These are phyloP conservation scores for Hyposmocoma kahamanoa DNA, from an alignment of 1,140 invertebrate species.

Conservation along the genomic window DNA sequence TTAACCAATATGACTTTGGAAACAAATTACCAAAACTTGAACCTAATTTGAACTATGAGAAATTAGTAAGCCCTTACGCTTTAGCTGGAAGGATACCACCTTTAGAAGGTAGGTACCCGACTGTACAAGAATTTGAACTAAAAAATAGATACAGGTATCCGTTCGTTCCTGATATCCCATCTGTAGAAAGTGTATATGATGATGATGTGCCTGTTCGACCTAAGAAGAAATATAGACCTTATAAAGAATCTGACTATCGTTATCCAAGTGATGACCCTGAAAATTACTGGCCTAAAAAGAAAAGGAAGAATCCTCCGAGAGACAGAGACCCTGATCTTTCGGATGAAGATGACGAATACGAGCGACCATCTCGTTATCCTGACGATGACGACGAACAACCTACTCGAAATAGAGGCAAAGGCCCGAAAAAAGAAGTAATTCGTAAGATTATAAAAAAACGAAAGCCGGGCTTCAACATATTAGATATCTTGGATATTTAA, in stretches of 20 bases:
- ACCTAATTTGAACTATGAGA: not conserved
- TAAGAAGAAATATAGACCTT: constrained; percentile 51
- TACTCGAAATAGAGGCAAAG: constrained; percentile 30
- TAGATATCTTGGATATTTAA: constrained; percentile 69
- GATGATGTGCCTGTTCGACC: constrained; percentile 42
- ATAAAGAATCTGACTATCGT: constrained; percentile 38
- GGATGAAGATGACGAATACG: constrained; percentile 49
- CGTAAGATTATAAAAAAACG: constrained; percentile 58
- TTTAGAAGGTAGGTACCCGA: too few species aligned
- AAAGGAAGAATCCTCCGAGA: constrained; percentile 45
- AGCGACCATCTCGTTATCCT: constrained; percentile 26
- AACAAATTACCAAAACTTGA: not conserved
- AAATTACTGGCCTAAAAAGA: constrained; percentile 61
- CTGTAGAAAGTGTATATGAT: constrained; percentile 35
- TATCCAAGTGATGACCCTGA: constrained; percentile 39
- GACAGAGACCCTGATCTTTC: constrained; percentile 36
- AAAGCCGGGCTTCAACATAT: constrained; percentile 49
- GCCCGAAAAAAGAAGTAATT: constrained; percentile 50
- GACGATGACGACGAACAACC: constrained; percentile 40
- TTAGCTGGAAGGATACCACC: not conserved
- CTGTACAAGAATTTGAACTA: not conserved
- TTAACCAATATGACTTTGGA: not conserved
- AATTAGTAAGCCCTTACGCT: not conserved
- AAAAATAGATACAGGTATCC: constrained; percentile 1
- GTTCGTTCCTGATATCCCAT: constrained; percentile 24